Conservation (phyloP, 2,113 vertebrate species). For the Sylvietta virens region DNA sequence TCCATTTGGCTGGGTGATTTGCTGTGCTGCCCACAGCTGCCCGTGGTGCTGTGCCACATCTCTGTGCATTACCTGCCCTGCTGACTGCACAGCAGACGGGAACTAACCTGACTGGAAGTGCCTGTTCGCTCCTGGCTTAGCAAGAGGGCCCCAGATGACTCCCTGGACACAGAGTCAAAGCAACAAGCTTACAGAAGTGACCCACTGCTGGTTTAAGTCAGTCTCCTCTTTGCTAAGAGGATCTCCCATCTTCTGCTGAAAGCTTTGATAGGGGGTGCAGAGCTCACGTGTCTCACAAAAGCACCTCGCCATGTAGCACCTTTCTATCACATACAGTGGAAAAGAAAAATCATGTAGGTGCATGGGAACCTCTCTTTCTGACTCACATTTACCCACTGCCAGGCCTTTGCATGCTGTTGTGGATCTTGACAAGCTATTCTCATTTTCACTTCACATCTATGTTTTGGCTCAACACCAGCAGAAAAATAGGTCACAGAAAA, state of each 20-base stretch:
- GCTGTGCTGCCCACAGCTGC: background rate
- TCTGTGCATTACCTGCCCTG: background rate
- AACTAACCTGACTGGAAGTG: background rate
- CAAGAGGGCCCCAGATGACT: background rate
- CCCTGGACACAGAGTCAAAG: background rate
- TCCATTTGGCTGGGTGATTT: background rate
- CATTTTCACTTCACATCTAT: background rate
- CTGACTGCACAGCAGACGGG: background rate
- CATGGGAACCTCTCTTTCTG: background rate
- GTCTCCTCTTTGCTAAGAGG: background rate
- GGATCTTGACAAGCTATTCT: background rate
- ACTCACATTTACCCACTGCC: background rate
- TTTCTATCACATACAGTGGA: background rate
- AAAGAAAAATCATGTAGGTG: background rate
- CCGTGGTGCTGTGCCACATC: background rate
- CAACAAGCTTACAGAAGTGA: background rate
- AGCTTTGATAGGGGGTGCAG: background rate
- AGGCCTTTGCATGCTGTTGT: background rate
- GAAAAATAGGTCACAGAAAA: conserved; percentile 6
- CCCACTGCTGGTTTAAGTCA: background rate
- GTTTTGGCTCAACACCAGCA: conserved; percentile 23
- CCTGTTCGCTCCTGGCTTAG: background rate
- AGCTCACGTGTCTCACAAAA: background rate
- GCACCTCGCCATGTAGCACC: background rate
- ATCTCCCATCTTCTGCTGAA: background rate